These are phyloP conservation scores for Eurosta solidaginis DNA, from an alignment of 1,140 invertebrate species.

Conservation along the genomic window DNA sequence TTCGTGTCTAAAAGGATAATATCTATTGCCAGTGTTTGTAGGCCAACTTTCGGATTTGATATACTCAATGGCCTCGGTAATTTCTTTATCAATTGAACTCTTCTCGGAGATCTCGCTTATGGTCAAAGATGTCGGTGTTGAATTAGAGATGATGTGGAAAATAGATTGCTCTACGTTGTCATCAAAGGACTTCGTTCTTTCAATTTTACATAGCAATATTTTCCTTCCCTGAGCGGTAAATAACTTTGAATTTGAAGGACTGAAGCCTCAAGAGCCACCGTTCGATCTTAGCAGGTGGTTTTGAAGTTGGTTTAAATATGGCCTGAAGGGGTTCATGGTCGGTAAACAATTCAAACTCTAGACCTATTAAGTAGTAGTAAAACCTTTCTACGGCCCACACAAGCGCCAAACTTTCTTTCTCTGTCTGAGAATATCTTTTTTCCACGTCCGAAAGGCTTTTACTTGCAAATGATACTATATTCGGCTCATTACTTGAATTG, in stretches of 20 bases:
- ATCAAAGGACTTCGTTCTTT: background rate
- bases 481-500: background rate
- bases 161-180: background rate
- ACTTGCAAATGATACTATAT: constrained; percentile 39
- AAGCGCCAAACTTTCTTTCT: constrained; percentile 57
- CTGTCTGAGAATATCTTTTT: constrained; percentile 58
- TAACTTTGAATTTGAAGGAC: constrained; percentile 22
- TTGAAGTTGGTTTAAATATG: constrained; percentile 32
- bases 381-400: too few species aligned
- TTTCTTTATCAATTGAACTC: background rate
- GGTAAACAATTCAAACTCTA: constrained; percentile 47
- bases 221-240: constrained; percentile 22
- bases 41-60: background rate
- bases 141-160: background rate
- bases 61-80: background rate
- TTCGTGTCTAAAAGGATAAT: constrained; percentile 23
- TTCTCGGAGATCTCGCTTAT: background rate
- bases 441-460: constrained; percentile 55
- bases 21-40: background rate
- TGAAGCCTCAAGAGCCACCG: constrained; percentile 8
- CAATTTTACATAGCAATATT: background rate
- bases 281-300: constrained; percentile 17
- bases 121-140: background rate
- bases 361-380: too few species aligned
- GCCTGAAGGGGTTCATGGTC: constrained; percentile 47